These are phyloP conservation scores for Ameiurus melas DNA, from an alignment of 2,113 vertebrate genomes.

Conservation along the genomic window DNA sequence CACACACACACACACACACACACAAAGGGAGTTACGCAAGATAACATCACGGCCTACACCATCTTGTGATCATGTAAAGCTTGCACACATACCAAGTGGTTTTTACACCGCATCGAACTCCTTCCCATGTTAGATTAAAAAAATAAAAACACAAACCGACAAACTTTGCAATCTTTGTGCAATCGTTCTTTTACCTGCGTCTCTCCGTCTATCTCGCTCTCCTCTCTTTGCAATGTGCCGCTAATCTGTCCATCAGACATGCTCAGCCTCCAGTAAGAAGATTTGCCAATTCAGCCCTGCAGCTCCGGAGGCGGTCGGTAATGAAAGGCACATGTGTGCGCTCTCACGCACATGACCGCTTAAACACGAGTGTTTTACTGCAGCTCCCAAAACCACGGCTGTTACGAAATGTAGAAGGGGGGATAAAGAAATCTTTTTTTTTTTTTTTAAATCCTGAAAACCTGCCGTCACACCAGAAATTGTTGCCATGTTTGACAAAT, in stretches of 20 bases:
- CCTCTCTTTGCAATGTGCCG: constrained; percentile 58
- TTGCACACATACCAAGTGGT: neutral
- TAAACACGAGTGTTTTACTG: constrained; percentile 58
- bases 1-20: too few relatives aligned
- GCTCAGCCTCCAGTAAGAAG: constrained; percentile 75
- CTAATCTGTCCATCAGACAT: constrained; percentile 79
- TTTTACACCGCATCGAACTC: neutral
- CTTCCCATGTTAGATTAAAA: neutral
- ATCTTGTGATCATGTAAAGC: neutral
- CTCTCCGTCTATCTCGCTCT: constrained; percentile 31
- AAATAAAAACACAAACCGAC: neutral
- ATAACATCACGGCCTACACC: too few relatives aligned
- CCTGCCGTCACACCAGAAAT: neutral
- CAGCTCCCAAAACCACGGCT: neutral
- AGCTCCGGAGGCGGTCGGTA: constrained; percentile 79
- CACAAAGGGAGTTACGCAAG: neutral
- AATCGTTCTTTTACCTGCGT: neutral
- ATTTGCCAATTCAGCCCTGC: constrained; percentile 83
- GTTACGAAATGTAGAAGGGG: neutral
- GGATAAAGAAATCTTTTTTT: neutral
- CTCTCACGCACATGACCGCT: constrained; percentile 67
- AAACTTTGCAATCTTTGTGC: neutral
- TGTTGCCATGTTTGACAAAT: neutral
- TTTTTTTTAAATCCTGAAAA: neutral
- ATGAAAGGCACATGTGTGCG: constrained; percentile 79